These are phyloP conservation scores for Melanotaenia maccullochi DNA, from an alignment of 2,797 vertebrate species.

Conservation along the genomic window DNA sequence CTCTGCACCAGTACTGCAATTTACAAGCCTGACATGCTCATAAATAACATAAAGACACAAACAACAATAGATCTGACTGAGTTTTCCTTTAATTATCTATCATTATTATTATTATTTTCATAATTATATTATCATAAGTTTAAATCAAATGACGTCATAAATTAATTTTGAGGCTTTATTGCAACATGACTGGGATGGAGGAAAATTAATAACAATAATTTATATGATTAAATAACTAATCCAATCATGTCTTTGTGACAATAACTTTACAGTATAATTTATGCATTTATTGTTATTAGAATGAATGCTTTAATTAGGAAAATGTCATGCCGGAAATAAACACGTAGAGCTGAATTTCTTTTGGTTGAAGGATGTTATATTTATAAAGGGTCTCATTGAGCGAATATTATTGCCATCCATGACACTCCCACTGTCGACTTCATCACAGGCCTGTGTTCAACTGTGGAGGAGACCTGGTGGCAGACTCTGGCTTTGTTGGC, in stretches of 20 bases:
- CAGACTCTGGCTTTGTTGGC: conserved; percentile 88
- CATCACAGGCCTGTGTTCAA: conserved; percentile 86
- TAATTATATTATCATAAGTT: too few species aligned
- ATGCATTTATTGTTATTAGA: neutral
- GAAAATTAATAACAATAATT: neutral
- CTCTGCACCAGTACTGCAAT: too few species aligned
- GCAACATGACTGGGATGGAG: neutral
- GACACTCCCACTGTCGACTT: conserved; percentile 4
- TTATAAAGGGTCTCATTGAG: neutral
- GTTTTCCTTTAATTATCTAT: too few species aligned
- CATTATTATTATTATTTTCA: too few species aligned
- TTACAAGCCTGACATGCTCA: too few species aligned
- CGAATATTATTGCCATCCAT: neutral
- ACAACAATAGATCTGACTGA: too few species aligned
- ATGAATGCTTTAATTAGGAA: neutral
- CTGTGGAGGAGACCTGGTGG: conserved; percentile 86
- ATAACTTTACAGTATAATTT: too few species aligned
- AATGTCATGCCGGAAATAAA: neutral
- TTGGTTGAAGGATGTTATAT: neutral
- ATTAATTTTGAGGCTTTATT: neutral
- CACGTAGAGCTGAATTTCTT: neutral
- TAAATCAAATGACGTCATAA: neutral
- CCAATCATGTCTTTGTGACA: neutral
- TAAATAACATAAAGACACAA: too few species aligned
- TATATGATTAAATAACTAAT: neutral